Conservation (phyloP, 1,140 invertebrate genomes). For the Streblospio benedicti region DNA sequence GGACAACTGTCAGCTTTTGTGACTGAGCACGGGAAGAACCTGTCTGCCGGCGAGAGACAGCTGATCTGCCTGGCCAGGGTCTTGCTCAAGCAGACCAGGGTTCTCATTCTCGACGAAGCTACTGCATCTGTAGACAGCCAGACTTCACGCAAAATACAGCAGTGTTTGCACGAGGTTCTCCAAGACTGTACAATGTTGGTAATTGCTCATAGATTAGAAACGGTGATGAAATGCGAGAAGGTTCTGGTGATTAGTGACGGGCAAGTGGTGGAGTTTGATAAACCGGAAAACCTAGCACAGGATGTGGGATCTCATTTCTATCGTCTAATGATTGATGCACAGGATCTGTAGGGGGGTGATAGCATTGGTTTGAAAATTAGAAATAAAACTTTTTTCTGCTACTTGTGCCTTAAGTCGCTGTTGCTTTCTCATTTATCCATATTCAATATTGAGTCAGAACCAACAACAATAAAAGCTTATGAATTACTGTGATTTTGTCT, state of each 20-base stretch:
- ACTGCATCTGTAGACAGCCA: slow-evolving; percentile 52
- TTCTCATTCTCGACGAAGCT: slow-evolving; percentile 48
- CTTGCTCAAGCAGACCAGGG: slow-evolving; percentile 57
- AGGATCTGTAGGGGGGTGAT: too few species aligned
- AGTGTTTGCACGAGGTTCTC: slow-evolving; percentile 47
- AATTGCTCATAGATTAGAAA: slow-evolving; percentile 48
- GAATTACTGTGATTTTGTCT: too few species aligned
- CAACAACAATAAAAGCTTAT: too few species aligned
- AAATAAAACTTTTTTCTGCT: too few species aligned
- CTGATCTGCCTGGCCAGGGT: slow-evolving; percentile 78
- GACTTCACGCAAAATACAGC: slow-evolving; percentile 49
- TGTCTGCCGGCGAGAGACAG: slow-evolving; percentile 76
- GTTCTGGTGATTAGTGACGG: slow-evolving; percentile 87
- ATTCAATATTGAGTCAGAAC: too few species aligned
- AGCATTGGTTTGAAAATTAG: too few species aligned
- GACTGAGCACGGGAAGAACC: slow-evolving; percentile 45
- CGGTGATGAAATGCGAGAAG: slow-evolving; percentile 2
- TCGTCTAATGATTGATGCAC: too few species aligned
- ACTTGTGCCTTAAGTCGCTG: too few species aligned
- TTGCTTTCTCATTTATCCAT: too few species aligned
- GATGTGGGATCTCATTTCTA: too few species aligned
- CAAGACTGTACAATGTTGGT: slow-evolving; percentile 47
- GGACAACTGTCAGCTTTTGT: slow-evolving; percentile 35
- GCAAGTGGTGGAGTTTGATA: too few species aligned
- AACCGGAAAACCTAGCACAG: slow-evolving; percentile 35